These are phyloP conservation scores for Margarornis squamiger DNA, from an alignment of 2,797 vertebrate genomes.

Conservation along the genomic window DNA sequence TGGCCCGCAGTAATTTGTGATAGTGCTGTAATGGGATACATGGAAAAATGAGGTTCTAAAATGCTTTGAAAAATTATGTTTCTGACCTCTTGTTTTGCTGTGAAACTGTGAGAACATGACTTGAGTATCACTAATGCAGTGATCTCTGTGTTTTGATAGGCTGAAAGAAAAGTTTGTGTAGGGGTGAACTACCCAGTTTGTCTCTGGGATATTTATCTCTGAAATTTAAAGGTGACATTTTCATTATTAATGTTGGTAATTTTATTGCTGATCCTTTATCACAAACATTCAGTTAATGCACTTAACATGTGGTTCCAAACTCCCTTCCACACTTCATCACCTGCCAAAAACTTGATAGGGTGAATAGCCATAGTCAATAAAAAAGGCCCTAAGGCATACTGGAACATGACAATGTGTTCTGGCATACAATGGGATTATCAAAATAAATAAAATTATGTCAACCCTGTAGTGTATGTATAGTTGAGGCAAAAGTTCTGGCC, in stretches of 20 bases:
- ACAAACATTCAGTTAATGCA: constrained; percentile 23
- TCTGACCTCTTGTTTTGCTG: not conserved
- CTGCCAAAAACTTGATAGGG: not conserved
- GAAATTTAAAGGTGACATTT: constrained; percentile 1
- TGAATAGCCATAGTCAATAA: not conserved
- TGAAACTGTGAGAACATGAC: not conserved
- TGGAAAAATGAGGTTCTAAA: not conserved
- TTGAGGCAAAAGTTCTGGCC: not conserved
- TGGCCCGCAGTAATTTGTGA: not conserved
- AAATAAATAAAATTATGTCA: not conserved
- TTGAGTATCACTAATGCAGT: not conserved
- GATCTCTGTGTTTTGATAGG: not conserved
- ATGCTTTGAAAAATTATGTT: not conserved
- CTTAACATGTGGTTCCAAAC: not conserved
- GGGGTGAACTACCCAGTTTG: not conserved
- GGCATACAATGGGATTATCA: not conserved
- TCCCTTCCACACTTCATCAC: not conserved
- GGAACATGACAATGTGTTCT: not conserved
- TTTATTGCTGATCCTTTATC: constrained; percentile 18
- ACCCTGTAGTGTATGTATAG: not conserved
- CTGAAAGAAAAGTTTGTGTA: not conserved
- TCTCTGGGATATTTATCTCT: constrained; percentile 14
- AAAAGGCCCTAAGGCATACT: not conserved
- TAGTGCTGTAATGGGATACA: not conserved
- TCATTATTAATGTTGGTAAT: not conserved